phyloP scores from a whole-genome alignment of 2,888 invertebrate genomes.

The Volucella inanis region DNA sequence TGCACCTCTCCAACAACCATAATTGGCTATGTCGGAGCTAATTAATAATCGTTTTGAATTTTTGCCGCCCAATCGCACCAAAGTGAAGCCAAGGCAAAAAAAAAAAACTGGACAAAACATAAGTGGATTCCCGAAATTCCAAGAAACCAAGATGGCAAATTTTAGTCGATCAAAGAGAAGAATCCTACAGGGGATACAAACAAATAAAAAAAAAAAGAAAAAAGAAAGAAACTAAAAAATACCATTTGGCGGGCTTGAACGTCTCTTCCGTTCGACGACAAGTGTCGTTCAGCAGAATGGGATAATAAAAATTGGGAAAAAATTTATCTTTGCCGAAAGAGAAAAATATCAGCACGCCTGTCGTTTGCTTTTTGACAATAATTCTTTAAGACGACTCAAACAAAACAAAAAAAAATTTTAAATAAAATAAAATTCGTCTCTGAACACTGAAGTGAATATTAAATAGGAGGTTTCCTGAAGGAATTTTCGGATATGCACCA shows the following conservation, averaged over 20 bases:
- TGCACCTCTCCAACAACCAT: conserved; percentile 36
- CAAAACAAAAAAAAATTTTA: conserved; percentile 38
- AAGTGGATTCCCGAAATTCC: conserved; percentile 63
- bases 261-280: conserved; percentile 5
- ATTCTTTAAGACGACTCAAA: conserved; percentile 53
- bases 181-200: neutral
- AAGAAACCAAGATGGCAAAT: conserved; percentile 43
- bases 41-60: conserved; percentile 34
- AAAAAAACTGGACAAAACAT: conserved; percentile 38
- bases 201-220: neutral
- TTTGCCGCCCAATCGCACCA: conserved; percentile 61
- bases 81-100: neutral
- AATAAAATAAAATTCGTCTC: conserved; percentile 1
- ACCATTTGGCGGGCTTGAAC: conserved; percentile 5
- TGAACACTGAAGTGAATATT: conserved; percentile 65
- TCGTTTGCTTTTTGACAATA: conserved; percentile 69
- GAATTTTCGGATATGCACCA: conserved; percentile 54
- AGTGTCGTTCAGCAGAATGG: conserved; percentile 33
- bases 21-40: conserved; percentile 42
- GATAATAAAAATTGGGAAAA: conserved; percentile 12
- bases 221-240: conserved; percentile 19
- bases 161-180: conserved; percentile 13
- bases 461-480: conserved; percentile 44
- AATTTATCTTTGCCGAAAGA: conserved; percentile 50
- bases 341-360: conserved; percentile 65